phyloP scores from a whole-genome alignment of 1,140 invertebrate genomes.

The Thaumatotibia leucotreta region DNA sequence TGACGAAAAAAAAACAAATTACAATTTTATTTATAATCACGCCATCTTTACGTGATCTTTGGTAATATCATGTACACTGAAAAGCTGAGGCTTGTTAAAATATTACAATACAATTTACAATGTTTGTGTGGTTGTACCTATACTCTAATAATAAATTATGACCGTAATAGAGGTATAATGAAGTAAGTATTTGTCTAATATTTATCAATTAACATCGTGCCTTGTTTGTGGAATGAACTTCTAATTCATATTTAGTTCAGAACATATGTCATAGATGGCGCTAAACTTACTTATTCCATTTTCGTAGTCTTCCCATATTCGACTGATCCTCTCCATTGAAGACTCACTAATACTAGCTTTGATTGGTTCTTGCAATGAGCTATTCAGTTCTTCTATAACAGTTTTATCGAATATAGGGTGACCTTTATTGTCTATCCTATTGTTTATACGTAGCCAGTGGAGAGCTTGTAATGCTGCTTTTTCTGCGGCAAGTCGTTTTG shows the following conservation, averaged over 20 bases:
- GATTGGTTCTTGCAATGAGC: constrained; percentile 37
- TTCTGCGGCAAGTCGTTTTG: constrained; percentile 59
- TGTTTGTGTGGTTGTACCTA: too few species aligned
- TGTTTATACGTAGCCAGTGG: constrained; percentile 52
- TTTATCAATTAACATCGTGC: too few species aligned
- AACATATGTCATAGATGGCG: not conserved
- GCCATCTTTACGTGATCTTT: not conserved
- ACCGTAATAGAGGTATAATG: too few species aligned
- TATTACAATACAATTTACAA: too few species aligned
- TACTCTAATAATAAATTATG: too few species aligned
- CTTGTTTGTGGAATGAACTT: not conserved
- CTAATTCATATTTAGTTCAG: not conserved
- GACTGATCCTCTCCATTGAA: constrained; percentile 39
- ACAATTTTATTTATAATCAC: too few species aligned
- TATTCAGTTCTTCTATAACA: constrained; percentile 40
- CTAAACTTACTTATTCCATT: constrained; percentile 54
- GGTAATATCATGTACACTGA: not conserved
- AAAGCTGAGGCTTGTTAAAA: not conserved
- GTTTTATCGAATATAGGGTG: constrained; percentile 45
- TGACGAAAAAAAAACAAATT: too few species aligned
- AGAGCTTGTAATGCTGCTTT: constrained; percentile 54
- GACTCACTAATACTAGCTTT: constrained; percentile 39
- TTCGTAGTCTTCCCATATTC: constrained; percentile 55
- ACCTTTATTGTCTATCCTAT: constrained; percentile 48
- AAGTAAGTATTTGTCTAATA: too few species aligned